Base-by-base conservation (phyloP, 2,797 vertebrate species). In the Arnoldichthys spilopterus region DNA sequence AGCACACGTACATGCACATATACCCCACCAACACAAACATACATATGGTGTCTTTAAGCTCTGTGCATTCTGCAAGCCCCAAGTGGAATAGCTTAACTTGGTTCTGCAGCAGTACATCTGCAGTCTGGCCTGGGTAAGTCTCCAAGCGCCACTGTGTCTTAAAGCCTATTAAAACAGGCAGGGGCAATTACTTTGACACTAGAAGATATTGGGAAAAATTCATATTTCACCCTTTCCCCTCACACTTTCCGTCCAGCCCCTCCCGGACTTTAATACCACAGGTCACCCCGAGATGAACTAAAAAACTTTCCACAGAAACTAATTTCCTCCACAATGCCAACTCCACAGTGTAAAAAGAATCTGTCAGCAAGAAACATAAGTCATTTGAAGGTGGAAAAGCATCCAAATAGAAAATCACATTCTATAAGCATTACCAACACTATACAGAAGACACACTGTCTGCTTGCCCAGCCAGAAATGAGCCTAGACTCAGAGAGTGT, bases 171-270 rank as follows among this genome's bases (percentile, higher is more conserved):
- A 81, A 77, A 85, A 79, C 54, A 74, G 76, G 66, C 66, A 70
- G 71, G 72, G 77, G 78, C 78, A 77, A 83, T 83, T 83, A 83
- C 71, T 61, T 79, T 67, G 76, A 83, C 80, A 82, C 82, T 37
- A 69, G 40, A 82, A 75, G 77, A 82, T 79, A 78, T 72, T 75
- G 67, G 74, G 53, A 74, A 81, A 85, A 72, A 77, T 86, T 90
- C 89, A 86, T 74, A 88, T 87, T 89, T 89, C 80, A 86, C 87
- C 70, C 77, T 34, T 26, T 54, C 70, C 83, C 49, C 54, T 59
- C 56, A 79, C 76, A 26, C 16, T 83, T 80, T 40, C 79, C 81
- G 84, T 67, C 84, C 72, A 77, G 87, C 86, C 80, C 85, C 82
- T 85, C 24, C 79, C 62, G 47, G 66, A 54, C 68, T 81, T 53